Conservation (phyloP, 2,797 vertebrate species). For the Paramormyrops hopkinsi region DNA sequence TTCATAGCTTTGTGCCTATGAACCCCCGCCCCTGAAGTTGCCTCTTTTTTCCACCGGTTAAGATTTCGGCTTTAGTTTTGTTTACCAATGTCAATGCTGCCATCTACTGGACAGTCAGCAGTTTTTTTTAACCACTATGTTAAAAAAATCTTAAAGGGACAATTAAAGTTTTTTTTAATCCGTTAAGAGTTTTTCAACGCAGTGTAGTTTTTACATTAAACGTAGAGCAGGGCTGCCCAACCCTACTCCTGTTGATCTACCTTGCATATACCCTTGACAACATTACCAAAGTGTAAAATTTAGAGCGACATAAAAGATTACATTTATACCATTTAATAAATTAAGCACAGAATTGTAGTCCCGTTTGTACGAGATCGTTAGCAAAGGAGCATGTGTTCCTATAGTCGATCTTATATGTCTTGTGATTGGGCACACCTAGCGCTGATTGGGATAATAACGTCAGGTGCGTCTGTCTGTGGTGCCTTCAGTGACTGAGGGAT, state of each 20-base stretch:
- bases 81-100: constrained; percentile 10
- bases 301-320: neutral
- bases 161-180: neutral
- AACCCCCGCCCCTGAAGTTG: neutral
- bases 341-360: neutral
- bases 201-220: neutral
- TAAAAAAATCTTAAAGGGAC: neutral
- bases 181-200: neutral
- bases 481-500: neutral
- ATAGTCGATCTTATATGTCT: neutral
- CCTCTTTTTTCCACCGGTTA: neutral
- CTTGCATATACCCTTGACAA: neutral
- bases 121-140: neutral
- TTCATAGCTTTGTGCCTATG: neutral
- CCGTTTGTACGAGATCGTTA: neutral
- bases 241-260: neutral
- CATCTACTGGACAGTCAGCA: constrained; percentile 12
- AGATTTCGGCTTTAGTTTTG: neutral
- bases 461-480: neutral
- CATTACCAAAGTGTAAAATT: neutral
- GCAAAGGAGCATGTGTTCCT: neutral
- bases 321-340: neutral
- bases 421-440: neutral
- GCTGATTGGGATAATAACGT: neutral
- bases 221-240: neutral